These are phyloP conservation scores for Strigamia crassipes DNA, from an alignment of 2,888 invertebrate genomes.

Conservation along the genomic window DNA sequence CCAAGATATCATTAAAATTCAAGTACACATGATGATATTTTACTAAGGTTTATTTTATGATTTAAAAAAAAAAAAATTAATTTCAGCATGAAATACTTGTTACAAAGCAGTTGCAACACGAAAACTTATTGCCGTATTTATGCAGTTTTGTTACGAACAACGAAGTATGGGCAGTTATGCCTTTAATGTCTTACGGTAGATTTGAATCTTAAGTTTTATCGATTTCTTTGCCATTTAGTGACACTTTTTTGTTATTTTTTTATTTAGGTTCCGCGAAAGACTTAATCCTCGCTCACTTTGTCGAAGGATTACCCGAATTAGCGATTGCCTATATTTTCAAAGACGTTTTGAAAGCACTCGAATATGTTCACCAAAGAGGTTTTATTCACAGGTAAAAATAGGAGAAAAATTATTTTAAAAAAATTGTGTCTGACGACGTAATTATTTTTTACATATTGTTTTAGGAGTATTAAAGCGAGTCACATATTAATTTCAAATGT, in stretches of 20 bases:
- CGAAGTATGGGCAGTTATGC: slow-evolving; percentile 78
- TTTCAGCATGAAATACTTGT: slow-evolving; percentile 76
- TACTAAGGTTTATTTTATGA: not conserved
- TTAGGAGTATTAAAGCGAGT: slow-evolving; percentile 78
- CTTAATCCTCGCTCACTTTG: slow-evolving; percentile 74
- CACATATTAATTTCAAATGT: slow-evolving; percentile 77
- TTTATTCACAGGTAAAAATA: slow-evolving; percentile 76
- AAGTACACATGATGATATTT: not conserved
- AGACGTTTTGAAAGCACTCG: slow-evolving; percentile 77
- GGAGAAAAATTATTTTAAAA: slow-evolving; percentile 23
- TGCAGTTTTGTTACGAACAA: slow-evolving; percentile 77
- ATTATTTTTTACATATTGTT: not conserved
- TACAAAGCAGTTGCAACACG: slow-evolving; percentile 77
- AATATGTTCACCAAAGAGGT: slow-evolving; percentile 82
- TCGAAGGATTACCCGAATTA: slow-evolving; percentile 77
- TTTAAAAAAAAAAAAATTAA: too few species aligned
- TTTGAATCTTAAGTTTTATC: not conserved
- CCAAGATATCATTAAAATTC: slow-evolving; percentile 38
- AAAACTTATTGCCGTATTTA: slow-evolving; percentile 75
- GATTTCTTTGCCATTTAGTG: slow-evolving; percentile 43
- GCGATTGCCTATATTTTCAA: slow-evolving; percentile 78
- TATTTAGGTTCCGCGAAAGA: slow-evolving; percentile 75
- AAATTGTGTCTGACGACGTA: not conserved
- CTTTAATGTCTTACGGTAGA: slow-evolving; percentile 73
- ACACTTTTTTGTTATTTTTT: not conserved